Evolutionary conservation across 2,888 invertebrate species (phyloP).

Genomic region (Chironomus tentans): DNA sequence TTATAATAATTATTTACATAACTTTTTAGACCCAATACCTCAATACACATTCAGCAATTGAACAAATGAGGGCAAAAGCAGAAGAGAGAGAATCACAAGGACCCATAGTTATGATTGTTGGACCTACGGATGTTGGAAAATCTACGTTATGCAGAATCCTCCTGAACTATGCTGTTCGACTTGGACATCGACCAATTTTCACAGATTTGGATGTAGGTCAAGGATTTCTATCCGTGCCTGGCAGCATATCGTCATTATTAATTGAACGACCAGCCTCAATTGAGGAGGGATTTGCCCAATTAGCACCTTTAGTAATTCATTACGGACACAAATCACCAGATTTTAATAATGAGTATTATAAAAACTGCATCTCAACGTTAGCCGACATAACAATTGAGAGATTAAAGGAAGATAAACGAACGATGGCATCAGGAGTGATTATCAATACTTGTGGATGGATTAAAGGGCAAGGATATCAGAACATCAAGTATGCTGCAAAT

Average conservation of each 20-base stretch:
- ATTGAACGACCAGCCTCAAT: slow-evolving; percentile 89
- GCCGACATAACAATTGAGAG: slow-evolving; percentile 79
- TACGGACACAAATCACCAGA: slow-evolving; percentile 76
- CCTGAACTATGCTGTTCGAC: slow-evolving; percentile 89
- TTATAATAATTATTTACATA: too few species aligned
- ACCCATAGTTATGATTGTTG: slow-evolving; percentile 82
- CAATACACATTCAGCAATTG: slow-evolving; percentile 91
- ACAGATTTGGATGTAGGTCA: slow-evolving; percentile 93
- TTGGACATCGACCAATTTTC: slow-evolving; percentile 79
- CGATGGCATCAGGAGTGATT: slow-evolving; percentile 78
- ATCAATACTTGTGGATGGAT: slow-evolving; percentile 99
- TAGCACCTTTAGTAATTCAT: slow-evolving; percentile 87
- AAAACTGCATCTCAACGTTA: slow-evolving; percentile 70
- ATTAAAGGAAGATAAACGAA: slow-evolving; percentile 80
- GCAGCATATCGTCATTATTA: slow-evolving; percentile 79
- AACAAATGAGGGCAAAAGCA: slow-evolving; percentile 75
- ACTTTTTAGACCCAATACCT: slow-evolving; percentile 67
- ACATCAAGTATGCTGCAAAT: slow-evolving; percentile 78
- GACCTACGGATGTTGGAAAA: slow-evolving; percentile 95
- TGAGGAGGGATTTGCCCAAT: slow-evolving; percentile 91
- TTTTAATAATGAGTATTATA: slow-evolving; percentile 74
- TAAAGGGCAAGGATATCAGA: slow-evolving; percentile 80
- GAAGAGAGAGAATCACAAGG: slow-evolving; percentile 66
- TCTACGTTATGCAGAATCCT: slow-evolving; percentile 81
- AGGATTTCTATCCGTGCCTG: slow-evolving; percentile 84